Evolutionary conservation across 92 coral and sea anemone species (phyloP).

Genomic region (Metridium senile): DNA sequence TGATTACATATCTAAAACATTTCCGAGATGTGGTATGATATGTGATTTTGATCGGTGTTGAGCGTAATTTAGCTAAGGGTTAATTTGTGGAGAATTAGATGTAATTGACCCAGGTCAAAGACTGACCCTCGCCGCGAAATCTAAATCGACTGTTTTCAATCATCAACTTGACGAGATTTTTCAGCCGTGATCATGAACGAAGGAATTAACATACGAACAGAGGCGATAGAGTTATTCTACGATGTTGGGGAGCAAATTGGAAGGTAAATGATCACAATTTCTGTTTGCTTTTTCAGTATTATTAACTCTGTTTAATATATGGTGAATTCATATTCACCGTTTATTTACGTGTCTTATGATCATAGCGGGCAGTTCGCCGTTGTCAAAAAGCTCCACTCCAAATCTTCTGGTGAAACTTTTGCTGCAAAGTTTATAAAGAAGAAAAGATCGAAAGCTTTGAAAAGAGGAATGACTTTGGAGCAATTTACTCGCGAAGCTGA

Average conservation of each 20-base stretch:
- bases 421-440: conserved; percentile 92
- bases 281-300: neutral
- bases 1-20: neutral
- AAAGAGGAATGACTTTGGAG: conserved; percentile 77
- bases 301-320: neutral
- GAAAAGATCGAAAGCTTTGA: conserved; percentile 66
- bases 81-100: neutral
- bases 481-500: conserved; percentile 78
- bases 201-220: conserved; percentile 43
- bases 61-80: neutral
- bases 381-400: conserved; percentile 80
- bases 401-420: conserved; percentile 73
- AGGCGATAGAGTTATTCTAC: conserved; percentile 66
- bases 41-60: conserved; percentile 4
- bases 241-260: conserved; percentile 87
- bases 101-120: neutral
- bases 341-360: too few relatives aligned
- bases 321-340: too few relatives aligned
- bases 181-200: conserved; percentile 50
- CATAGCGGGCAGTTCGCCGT: conserved; percentile 95
- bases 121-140: conserved; percentile 5
- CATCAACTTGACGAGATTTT: neutral
- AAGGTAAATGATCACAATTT: conserved; percentile 46
- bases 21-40: neutral
- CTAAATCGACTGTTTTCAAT: conserved; percentile 10